Evolutionary conservation across 2,113 vertebrate genomes (phyloP).

Genomic region (Ahaetulla prasina): DNA sequence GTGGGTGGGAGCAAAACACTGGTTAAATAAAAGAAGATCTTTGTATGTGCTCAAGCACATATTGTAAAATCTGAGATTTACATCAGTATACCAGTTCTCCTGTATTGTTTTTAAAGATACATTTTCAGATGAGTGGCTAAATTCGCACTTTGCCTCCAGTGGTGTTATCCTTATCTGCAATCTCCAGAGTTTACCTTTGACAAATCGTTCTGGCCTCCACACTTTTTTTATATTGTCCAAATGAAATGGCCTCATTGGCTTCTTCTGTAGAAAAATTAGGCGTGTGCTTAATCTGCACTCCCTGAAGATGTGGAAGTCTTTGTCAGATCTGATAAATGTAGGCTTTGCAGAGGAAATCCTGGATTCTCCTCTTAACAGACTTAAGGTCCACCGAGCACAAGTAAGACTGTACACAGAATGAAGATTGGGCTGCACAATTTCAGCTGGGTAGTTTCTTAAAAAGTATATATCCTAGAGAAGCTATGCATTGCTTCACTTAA

Average conservation of each 20-base stretch:
- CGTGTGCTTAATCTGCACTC: background rate
- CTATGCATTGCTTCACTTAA: background rate
- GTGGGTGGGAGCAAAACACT: background rate
- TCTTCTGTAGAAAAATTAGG: background rate
- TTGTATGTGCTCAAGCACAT: slow-evolving; percentile 12
- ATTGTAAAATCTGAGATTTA: slow-evolving; percentile 33
- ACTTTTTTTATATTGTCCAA: background rate
- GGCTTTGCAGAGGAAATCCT: background rate
- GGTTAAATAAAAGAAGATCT: slow-evolving; percentile 30
- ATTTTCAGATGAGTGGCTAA: slow-evolving; percentile 39
- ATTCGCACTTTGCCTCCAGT: slow-evolving; percentile 1
- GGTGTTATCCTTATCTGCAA: slow-evolving; percentile 15
- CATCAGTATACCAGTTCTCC: slow-evolving; percentile 33
- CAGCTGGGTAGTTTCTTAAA: slow-evolving; percentile 41
- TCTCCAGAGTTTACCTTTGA: slow-evolving; percentile 44
- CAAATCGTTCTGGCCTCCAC: slow-evolving; percentile 24
- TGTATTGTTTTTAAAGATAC: slow-evolving; percentile 32
- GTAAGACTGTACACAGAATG: background rate
- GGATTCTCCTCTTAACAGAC: background rate
- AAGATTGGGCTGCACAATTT: background rate
- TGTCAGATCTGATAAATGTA: background rate
- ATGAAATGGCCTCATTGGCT: background rate
- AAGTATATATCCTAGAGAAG: background rate
- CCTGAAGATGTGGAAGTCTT: background rate
- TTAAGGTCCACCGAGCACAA: background rate